Conservation (phyloP, 2,888 invertebrate genomes). For the Diachrysia chrysitis region DNA sequence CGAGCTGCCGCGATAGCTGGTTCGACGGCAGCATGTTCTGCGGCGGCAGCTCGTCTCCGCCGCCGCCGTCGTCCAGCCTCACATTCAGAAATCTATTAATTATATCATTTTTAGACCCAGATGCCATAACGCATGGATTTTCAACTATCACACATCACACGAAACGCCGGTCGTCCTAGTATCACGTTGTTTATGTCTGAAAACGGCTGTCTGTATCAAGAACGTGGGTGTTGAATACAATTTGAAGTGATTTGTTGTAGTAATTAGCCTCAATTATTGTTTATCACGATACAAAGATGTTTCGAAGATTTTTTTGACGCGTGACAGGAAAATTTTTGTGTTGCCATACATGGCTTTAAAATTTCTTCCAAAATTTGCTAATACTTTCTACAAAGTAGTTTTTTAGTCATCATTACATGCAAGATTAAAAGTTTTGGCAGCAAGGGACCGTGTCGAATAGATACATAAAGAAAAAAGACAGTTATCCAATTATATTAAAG, state of each 20-base stretch:
- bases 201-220: slow-evolving; percentile 24
- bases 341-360: slow-evolving; percentile 24
- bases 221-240: slow-evolving; percentile 43
- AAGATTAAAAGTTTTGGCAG: not conserved
- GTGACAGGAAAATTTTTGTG: slow-evolving; percentile 50
- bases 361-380: slow-evolving; percentile 5
- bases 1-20: slow-evolving; percentile 77
- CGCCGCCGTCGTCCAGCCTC: slow-evolving; percentile 76
- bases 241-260: slow-evolving; percentile 59
- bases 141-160: slow-evolving; percentile 70
- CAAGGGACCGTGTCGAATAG: not conserved
- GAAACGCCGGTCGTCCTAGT: slow-evolving; percentile 54
- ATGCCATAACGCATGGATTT: slow-evolving; percentile 75
- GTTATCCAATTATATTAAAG: not conserved
- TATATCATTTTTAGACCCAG: slow-evolving; percentile 83
- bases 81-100: slow-evolving; percentile 79
- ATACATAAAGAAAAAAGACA: not conserved
- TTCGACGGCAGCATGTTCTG: slow-evolving; percentile 88
- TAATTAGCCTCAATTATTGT: slow-evolving; percentile 64
- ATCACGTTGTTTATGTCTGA: slow-evolving; percentile 45
- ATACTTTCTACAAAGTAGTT: not conserved
- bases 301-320: slow-evolving; percentile 54
- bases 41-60: slow-evolving; percentile 80
- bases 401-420: not conserved
- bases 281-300: slow-evolving; percentile 59